Evolutionary conservation across 2,888 invertebrate genomes (phyloP).

Genomic region (Zootermopsis nevadensis): DNA sequence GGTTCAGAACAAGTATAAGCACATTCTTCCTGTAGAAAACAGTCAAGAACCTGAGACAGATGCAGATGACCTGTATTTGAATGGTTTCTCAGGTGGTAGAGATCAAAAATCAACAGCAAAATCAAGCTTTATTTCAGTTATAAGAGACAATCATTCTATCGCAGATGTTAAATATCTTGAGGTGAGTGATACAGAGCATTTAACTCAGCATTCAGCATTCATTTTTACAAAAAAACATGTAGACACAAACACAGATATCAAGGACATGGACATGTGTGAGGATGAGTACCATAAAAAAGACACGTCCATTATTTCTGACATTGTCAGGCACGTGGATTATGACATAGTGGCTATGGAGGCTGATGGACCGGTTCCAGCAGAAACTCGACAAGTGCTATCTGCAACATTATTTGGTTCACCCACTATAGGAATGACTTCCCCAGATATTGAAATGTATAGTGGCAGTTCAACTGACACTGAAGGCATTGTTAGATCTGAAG

Average conservation of each 20-base stretch:
- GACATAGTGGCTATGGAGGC: conserved; percentile 58
- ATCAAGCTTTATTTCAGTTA: not conserved
- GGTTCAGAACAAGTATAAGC: conserved; percentile 54
- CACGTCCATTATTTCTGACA: conserved; percentile 49
- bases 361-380: conserved; percentile 57
- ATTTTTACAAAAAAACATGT: not conserved
- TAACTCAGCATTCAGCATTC: not conserved
- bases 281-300: conserved; percentile 57
- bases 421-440: conserved; percentile 47
- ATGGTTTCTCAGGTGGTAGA: conserved; percentile 43
- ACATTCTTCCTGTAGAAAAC: not conserved
- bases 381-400: conserved; percentile 43
- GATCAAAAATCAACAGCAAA: conserved; percentile 41
- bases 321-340: conserved; percentile 48
- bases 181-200: conserved; percentile 59
- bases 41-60: conserved; percentile 63
- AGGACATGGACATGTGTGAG: conserved; percentile 61
- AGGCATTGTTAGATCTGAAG: conserved; percentile 58
- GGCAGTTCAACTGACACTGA: conserved; percentile 54
- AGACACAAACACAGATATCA: conserved; percentile 61
- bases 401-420: conserved; percentile 21
- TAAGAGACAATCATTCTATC: not conserved
- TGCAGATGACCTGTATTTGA: conserved; percentile 63
- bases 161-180: conserved; percentile 65
- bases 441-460: conserved; percentile 52